Evolutionary conservation across 2,888 invertebrate genomes (phyloP).

Genomic region (Parochlus steinenii): DNA sequence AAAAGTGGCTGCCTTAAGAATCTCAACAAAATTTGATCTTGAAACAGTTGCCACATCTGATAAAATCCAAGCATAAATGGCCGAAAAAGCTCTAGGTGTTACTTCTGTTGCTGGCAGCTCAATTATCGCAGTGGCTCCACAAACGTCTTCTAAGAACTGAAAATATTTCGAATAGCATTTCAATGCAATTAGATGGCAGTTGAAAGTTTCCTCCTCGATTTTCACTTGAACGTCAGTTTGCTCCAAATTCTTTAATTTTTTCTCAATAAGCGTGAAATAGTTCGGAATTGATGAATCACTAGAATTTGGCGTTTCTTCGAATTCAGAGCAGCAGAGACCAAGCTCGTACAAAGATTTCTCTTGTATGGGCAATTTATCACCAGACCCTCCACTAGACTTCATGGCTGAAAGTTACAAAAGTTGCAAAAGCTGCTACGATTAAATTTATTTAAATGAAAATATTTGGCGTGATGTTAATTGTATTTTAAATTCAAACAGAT

Average conservation of each 20-base stretch:
- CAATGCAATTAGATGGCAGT: constrained; percentile 25
- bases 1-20: constrained; percentile 55
- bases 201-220: constrained; percentile 15
- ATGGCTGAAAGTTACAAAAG: too few relatives aligned
- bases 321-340: too few relatives aligned
- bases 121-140: constrained; percentile 17
- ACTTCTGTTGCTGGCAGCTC: constrained; percentile 27
- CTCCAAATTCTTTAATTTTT: background rate
- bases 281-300: too few relatives aligned
- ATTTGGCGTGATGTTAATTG: too few relatives aligned
- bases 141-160: constrained; percentile 17
- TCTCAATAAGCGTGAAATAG: background rate
- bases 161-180: constrained; percentile 27
- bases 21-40: constrained; percentile 51
- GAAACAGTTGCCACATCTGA: constrained; percentile 47
- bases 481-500: constrained; percentile 35
- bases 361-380: too few relatives aligned
- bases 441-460: too few relatives aligned
- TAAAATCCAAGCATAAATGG: constrained; percentile 72
- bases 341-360: too few relatives aligned
- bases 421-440: too few relatives aligned
- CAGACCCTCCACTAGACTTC: too few relatives aligned
- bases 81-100: constrained; percentile 43
- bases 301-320: too few relatives aligned
- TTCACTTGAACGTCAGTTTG: background rate